Percentiles rank a stretch among this genome's conserved stretches.
Conservation (phyloP, 35 echinoderm and acorn worm species). For the Patiria miniata region DNA sequence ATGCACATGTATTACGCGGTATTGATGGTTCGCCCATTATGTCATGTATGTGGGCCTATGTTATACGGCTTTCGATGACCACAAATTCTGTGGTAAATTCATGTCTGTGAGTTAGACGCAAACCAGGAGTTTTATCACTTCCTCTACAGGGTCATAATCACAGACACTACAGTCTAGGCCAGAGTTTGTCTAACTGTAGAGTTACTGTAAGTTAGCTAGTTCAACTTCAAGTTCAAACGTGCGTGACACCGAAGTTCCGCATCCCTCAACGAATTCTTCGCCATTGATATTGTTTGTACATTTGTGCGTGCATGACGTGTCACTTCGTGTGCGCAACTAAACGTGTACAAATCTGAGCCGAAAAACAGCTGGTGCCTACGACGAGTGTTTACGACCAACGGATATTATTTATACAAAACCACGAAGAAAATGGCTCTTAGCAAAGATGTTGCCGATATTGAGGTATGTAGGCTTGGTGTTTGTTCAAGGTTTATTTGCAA, state of each 20-base stretch:
- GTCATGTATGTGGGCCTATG: too few species aligned
- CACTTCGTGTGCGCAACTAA: not conserved
- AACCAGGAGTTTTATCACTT: too few species aligned
- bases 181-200: constrained; percentile 3
- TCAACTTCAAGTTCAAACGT: not conserved
- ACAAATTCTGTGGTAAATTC: too few species aligned
- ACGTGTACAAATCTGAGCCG: not conserved
- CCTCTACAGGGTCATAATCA: too few species aligned
- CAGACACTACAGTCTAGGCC: constrained; percentile 8
- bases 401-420: not conserved
- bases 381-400: not conserved
- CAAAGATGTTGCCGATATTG: constrained; percentile 50
- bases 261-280: too few species aligned
- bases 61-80: too few species aligned
- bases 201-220: not conserved
- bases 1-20: too few species aligned
- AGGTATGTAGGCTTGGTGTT: constrained; percentile 9
- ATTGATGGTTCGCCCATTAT: too few species aligned
- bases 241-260: not conserved
- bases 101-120: too few species aligned
- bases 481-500: not conserved
- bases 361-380: too few species aligned
- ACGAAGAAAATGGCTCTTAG: constrained; percentile 41
- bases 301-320: not conserved
- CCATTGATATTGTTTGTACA: not conserved